Evolutionary conservation across 2,888 invertebrate genomes (phyloP).

Genomic region (Odontocolon sp.): DNA sequence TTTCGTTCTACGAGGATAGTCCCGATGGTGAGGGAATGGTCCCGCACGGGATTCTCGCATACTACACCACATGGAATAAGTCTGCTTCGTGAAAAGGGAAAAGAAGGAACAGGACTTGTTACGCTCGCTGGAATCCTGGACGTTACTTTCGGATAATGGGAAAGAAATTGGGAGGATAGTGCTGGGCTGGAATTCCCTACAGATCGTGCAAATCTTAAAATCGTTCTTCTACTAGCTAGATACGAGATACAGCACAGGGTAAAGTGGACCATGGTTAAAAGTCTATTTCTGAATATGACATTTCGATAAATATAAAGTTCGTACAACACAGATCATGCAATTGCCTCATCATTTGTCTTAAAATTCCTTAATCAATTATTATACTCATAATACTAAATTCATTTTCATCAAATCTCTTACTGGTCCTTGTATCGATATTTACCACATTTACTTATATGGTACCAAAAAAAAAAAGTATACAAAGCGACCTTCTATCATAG

Average conservation of each 20-base stretch:
- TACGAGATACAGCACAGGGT: no score
- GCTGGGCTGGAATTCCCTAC: background rate
- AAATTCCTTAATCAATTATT: no score
- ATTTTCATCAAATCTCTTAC: background rate
- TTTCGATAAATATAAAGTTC: no score
- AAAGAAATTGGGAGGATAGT: background rate
- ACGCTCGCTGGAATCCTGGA: background rate
- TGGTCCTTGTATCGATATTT: background rate
- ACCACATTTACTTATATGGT: background rate
- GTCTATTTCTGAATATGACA: no score
- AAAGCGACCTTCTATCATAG: background rate
- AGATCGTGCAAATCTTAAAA: background rate
- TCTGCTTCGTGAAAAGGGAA: background rate
- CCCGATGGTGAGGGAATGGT: background rate
- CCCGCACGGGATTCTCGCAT: background rate
- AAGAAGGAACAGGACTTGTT: background rate
- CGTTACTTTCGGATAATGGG: background rate
- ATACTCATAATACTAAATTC: background rate
- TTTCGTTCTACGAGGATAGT: constrained; percentile 63
- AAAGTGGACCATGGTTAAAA: no score
- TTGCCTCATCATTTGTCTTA: no score
- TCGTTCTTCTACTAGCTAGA: no score
- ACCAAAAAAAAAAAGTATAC: background rate
- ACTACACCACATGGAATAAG: background rate
- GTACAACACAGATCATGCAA: no score